Evolutionary conservation across 2,113 vertebrate species (phyloP), one percentile per base, ranked within the genome.

Genomic region (Asarcornis scutulata): DNA sequence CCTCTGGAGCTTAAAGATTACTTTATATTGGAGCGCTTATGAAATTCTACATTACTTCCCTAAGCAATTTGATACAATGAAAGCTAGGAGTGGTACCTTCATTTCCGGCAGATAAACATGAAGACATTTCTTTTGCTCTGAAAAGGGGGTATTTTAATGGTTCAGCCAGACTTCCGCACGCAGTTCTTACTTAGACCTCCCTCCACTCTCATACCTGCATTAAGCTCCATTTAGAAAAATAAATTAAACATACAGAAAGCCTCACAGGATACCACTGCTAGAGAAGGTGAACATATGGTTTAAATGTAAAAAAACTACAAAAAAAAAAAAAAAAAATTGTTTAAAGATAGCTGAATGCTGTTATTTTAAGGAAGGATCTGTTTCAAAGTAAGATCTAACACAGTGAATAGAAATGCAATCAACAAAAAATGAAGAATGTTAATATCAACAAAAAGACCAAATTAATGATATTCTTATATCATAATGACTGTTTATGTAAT

Each of bases 391-490:
- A 76, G 46, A 48, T 72, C 52, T 58, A 66, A 68, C 10, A 42
- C 0, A 1, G 20, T 42, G 34, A 87, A 67, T 50, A 53, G 2
- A 82, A 78, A 85, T 15, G 44, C 21, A 81, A 32, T 0, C 0
- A 66, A 72, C 17, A 74, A 83, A 90, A 66, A 53, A 82, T 0
- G 2, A 87, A 80, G 72, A 83, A 67, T 31, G 34, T 17, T 13
- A 78, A 38, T 10, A 66, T 34, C 36, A 82, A 38, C 17, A 50
- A 71, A 63, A 63, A 42, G 5, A 62, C 8, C 11, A 86, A 38
- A 66, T 22, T 79, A 60, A 69, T 63, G 22, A 34, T 17, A 59
- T 29, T 46, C 32, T 68, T 78, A 21, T 20, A 40, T 40, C 25
- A 40, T 27, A 64, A 64, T 81, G 71, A 71, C 34, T 75, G 27